Conservation (phyloP, 2,113 vertebrate species). For the Axis porcinus region DNA sequence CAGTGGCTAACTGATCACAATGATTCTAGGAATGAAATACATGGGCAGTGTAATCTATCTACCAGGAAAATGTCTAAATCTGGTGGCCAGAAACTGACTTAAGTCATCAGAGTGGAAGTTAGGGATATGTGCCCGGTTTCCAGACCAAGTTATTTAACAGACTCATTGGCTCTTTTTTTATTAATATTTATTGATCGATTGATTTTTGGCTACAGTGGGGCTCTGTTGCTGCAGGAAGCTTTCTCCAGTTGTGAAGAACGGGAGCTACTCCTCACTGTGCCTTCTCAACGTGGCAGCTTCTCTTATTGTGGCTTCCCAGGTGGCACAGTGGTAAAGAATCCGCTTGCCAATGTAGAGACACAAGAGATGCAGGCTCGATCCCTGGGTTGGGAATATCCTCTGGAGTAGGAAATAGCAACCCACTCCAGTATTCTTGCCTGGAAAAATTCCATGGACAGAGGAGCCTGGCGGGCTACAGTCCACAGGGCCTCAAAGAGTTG, state of each 20-base stretch:
- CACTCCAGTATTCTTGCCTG: neutral
- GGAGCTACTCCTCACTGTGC: neutral
- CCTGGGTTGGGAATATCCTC: neutral
- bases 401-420: neutral
- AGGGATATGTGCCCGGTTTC: neutral
- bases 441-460: neutral
- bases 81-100: neutral
- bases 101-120: neutral
- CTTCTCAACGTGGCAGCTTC: neutral
- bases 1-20: slow-evolving; percentile 21
- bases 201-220: neutral
- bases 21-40: slow-evolving; percentile 29
- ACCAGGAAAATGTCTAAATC: neutral
- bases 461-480: neutral
- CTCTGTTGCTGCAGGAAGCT: neutral
- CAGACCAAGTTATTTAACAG: neutral
- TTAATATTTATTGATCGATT: neutral
- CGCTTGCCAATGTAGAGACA: neutral
- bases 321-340: neutral
- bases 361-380: neutral
- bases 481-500: neutral
- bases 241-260: neutral
- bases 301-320: neutral
- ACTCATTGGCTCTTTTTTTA: neutral
- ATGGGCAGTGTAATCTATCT: slow-evolving; percentile 29